Conservation (phyloP, 2,113 vertebrate species). For the Petromus typicus region DNA sequence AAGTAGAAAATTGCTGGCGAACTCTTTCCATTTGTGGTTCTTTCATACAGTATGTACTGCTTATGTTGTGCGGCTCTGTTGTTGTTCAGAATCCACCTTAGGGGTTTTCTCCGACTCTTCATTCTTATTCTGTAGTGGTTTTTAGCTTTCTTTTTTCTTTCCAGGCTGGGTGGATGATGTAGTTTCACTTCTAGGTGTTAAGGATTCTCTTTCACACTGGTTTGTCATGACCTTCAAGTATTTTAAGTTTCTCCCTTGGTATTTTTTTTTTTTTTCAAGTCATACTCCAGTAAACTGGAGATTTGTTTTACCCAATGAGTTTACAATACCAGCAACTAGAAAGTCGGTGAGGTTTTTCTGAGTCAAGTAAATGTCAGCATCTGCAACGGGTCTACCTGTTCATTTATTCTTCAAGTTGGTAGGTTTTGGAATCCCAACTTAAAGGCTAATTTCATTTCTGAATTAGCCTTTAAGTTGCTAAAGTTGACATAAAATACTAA, state of each 20-base stretch:
- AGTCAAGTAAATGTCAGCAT: neutral
- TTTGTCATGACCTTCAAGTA: slow-evolving; percentile 70
- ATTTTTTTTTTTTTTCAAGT: neutral
- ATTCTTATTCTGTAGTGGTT: slow-evolving; percentile 50
- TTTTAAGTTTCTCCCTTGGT: slow-evolving; percentile 6
- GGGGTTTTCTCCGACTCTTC: slow-evolving; percentile 75
- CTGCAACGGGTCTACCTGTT: neutral
- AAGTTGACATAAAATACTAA: neutral
- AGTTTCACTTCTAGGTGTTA: slow-evolving; percentile 73
- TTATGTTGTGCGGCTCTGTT: slow-evolving; percentile 32
- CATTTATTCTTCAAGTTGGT: neutral
- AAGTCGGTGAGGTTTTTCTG: too few species aligned
- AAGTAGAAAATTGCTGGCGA: slow-evolving; percentile 40
- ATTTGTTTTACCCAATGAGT: neutral
- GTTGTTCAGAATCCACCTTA: slow-evolving; percentile 65
- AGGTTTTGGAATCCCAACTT: neutral
- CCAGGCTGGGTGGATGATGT: slow-evolving; percentile 69
- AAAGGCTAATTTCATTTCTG: neutral
- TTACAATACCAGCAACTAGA: neutral
- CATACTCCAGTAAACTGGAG: neutral
- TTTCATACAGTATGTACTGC: neutral
- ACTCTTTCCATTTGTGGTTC: slow-evolving; percentile 56
- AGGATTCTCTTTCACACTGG: slow-evolving; percentile 73
- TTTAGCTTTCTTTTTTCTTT: slow-evolving; percentile 70
- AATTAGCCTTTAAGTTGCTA: neutral